Evolutionary conservation across 2,113 vertebrate species (phyloP).

Genomic region (Myrmophylax atrothorax): DNA sequence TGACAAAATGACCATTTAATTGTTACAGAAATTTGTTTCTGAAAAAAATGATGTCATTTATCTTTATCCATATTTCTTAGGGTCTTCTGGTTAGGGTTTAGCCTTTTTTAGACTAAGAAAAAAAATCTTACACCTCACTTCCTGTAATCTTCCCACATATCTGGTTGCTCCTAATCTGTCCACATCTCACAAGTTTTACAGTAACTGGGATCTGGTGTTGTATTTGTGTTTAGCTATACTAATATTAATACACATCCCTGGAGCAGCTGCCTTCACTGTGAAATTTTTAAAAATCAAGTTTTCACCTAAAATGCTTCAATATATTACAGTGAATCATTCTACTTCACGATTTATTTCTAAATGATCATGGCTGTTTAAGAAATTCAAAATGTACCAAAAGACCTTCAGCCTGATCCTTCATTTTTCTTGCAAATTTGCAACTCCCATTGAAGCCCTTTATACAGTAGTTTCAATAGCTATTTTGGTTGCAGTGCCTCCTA

Average conservation of each 20-base stretch:
- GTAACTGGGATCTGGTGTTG: not conserved
- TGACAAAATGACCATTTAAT: conserved; percentile 59
- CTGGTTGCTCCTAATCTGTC: not conserved
- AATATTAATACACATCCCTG: not conserved
- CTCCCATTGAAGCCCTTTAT: conserved; percentile 22
- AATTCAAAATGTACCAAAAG: conserved; percentile 3
- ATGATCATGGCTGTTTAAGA: not conserved
- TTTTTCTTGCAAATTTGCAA: conserved; percentile 10
- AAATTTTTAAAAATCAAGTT: not conserved
- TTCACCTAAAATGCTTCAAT: not conserved
- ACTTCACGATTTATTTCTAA: not conserved
- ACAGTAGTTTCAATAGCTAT: conserved; percentile 42
- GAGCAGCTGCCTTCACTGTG: not conserved
- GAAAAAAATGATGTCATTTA: conserved; percentile 5
- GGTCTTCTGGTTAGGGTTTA: not conserved
- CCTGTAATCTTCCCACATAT: not conserved
- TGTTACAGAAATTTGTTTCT: conserved; percentile 37
- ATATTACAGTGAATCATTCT: not conserved
- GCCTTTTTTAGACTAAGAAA: not conserved
- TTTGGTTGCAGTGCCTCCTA: conserved; percentile 26
- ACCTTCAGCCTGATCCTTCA: conserved; percentile 1
- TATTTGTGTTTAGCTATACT: not conserved
- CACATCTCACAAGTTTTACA: not conserved
- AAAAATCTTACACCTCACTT: not conserved
- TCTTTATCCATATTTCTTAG: not conserved